A percentile compares a stretch with the other conserved stretches of the same genome.
These are phyloP conservation scores for Trissolcus brochymenae DNA, from an alignment of 2,888 invertebrate genomes.

Conservation along the genomic window DNA sequence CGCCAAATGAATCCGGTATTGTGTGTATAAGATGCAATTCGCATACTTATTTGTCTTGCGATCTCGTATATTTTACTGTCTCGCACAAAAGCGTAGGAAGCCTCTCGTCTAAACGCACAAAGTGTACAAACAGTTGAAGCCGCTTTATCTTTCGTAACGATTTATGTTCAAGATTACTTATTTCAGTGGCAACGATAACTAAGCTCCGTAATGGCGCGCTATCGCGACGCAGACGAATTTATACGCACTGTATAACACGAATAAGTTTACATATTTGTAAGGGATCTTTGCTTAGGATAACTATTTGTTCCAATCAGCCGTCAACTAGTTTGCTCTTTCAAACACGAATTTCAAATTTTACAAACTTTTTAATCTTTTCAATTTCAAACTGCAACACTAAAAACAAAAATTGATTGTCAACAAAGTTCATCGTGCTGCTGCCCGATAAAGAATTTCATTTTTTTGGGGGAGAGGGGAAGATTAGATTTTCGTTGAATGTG, in stretches of 20 bases:
- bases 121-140: slow-evolving; percentile 68
- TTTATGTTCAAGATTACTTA: slow-evolving; percentile 54
- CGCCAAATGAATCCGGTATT: slow-evolving; percentile 41
- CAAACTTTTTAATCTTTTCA: no score
- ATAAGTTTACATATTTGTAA: slow-evolving; percentile 48
- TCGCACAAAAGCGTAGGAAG: slow-evolving; percentile 31
- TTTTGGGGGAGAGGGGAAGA: no score
- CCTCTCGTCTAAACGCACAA: slow-evolving; percentile 62
- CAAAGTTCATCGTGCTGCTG: no score
- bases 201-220: slow-evolving; percentile 47
- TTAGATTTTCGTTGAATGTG: slow-evolving; percentile 5
- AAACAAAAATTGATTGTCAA: no score
- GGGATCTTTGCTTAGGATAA: slow-evolving; percentile 11
- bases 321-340: not conserved
- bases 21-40: slow-evolving; percentile 45
- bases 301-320: slow-evolving; percentile 1
- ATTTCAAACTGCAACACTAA: no score
- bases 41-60: slow-evolving; percentile 52
- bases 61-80: slow-evolving; percentile 20
- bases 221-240: slow-evolving; percentile 21
- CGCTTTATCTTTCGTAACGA: slow-evolving; percentile 64
- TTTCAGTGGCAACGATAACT: slow-evolving; percentile 52
- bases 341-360: no score
- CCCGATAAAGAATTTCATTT: no score
- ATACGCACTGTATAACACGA: slow-evolving; percentile 34